Evolutionary conservation across 1,140 invertebrate genomes (phyloP).

Genomic region (Neelides sp.): DNA sequence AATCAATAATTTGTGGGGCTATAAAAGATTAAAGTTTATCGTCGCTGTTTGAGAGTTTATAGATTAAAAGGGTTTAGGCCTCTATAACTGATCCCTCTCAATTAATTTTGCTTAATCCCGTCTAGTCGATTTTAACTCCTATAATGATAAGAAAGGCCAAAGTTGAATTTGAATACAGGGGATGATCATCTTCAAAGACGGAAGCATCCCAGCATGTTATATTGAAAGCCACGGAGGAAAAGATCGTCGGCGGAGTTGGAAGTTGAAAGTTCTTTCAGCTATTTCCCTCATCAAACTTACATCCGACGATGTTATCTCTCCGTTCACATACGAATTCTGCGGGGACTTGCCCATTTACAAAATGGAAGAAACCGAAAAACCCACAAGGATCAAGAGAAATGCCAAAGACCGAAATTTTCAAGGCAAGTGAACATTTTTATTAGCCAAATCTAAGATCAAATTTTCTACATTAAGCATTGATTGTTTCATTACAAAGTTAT

Average conservation of each 20-base stretch:
- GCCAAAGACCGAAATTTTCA: too few species aligned
- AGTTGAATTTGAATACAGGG: too few species aligned
- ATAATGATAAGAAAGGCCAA: too few species aligned
- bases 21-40: too few species aligned
- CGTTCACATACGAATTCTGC: constrained; percentile 8
- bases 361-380: background rate
- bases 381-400: constrained; percentile 6
- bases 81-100: too few species aligned
- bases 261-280: background rate
- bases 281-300: background rate
- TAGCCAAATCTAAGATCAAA: too few species aligned
- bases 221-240: constrained; percentile 1
- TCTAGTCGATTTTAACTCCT: too few species aligned
- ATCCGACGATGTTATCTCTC: background rate
- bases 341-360: constrained; percentile 3
- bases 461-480: background rate
- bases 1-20: too few species aligned
- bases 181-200: constrained; percentile 12
- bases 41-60: too few species aligned
- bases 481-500: background rate
- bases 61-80: too few species aligned
- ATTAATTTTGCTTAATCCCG: too few species aligned
- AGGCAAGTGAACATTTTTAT: too few species aligned
- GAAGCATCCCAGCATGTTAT: constrained; percentile 7
- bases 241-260: background rate